Conservation (phyloP, 1,140 invertebrate species). For the Procambarus clarkii region DNA sequence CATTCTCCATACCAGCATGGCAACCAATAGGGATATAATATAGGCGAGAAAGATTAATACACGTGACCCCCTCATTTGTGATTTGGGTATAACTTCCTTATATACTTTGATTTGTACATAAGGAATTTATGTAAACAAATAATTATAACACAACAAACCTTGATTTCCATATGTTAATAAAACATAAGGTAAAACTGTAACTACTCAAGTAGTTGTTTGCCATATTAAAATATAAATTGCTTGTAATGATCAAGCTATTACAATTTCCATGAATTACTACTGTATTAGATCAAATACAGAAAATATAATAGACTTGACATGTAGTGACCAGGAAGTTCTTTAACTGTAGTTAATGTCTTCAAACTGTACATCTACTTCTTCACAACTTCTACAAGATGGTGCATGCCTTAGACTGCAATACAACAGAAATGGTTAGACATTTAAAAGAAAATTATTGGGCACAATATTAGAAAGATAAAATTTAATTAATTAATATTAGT, state of each 20-base stretch:
- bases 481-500: neutral
- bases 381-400: neutral
- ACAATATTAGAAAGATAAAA: neutral
- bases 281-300: neutral
- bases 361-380: neutral
- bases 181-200: neutral
- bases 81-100: neutral
- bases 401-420: neutral
- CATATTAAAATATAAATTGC: neutral
- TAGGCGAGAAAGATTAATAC: neutral
- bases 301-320: neutral
- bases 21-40: neutral
- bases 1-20: neutral
- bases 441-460: neutral
- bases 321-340: neutral
- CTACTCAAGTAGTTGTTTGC: neutral
- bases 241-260: neutral
- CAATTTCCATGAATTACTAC: neutral
- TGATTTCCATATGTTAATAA: neutral
- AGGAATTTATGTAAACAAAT: neutral
- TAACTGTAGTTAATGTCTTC: neutral
- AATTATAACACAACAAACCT: neutral
- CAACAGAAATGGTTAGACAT: neutral
- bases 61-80: neutral
- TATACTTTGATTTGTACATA: neutral